phyloP scores from a whole-genome alignment of 2,113 vertebrate genomes.

The Chaenocephalus aceratus region DNA sequence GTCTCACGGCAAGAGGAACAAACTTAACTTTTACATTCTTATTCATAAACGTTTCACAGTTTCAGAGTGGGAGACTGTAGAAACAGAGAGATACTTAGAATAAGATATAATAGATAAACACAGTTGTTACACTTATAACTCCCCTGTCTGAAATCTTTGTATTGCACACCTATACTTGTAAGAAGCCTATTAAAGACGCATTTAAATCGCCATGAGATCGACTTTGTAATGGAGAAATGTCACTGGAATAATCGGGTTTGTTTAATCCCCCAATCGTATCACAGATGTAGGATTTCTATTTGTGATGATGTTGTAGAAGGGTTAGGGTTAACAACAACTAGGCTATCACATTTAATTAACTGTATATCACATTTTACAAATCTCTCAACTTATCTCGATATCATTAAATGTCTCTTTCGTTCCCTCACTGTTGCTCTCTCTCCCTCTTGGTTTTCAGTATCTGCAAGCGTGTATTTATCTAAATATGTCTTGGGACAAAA shows the following conservation, averaged over 20 bases:
- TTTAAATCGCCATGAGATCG: neutral
- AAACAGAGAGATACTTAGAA: neutral
- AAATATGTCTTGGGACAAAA: constrained; percentile 82
- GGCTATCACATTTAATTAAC: neutral
- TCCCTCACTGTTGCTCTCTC: constrained; percentile 2
- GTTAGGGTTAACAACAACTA: constrained; percentile 6
- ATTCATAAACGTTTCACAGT: constrained; percentile 16
- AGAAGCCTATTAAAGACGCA: too few species aligned
- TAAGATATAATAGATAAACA: too few species aligned
- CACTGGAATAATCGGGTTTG: neutral
- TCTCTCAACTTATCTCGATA: constrained; percentile 29
- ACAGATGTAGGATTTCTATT: neutral
- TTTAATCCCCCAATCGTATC: neutral
- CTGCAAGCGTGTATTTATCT: constrained; percentile 83
- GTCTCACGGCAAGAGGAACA: neutral
- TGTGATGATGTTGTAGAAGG: neutral
- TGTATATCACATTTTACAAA: constrained; percentile 13
- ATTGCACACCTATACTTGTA: neutral
- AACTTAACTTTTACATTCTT: neutral
- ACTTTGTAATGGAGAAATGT: neutral
- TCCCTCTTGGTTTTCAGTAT: constrained; percentile 52
- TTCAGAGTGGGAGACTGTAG: neutral
- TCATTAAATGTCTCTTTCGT: neutral
- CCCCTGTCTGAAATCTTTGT: neutral
- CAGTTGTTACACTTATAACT: neutral